These are phyloP conservation scores for Danio jaintianensis DNA, from an alignment of 2,797 vertebrate species.

Conservation along the genomic window DNA sequence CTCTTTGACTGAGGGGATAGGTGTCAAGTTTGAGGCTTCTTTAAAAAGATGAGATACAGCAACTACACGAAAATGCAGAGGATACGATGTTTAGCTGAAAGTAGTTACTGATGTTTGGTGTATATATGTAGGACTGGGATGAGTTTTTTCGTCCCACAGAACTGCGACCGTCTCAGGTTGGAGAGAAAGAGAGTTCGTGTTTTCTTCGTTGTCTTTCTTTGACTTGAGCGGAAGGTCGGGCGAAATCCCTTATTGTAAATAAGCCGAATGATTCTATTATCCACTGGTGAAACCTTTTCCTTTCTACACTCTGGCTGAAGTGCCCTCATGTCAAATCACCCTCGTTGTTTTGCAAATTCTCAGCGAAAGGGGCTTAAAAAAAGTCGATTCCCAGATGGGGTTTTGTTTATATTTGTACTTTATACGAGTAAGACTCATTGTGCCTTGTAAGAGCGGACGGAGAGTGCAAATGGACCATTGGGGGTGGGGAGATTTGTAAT, in stretches of 20 bases:
- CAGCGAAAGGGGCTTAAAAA: conserved; percentile 52
- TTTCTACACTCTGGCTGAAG: conserved; percentile 67
- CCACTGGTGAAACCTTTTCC: conserved; percentile 69
- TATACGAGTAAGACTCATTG: conserved; percentile 97
- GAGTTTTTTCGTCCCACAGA: conserved; percentile 17
- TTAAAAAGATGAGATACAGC: conserved; percentile 34
- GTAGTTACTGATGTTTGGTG: conserved; percentile 29
- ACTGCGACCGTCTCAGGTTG: conserved; percentile 49
- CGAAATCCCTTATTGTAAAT: conserved; percentile 43
- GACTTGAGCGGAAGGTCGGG: conserved; percentile 48
- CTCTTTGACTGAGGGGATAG: not conserved
- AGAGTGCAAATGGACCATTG: conserved; percentile 83
- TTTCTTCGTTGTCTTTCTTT: conserved; percentile 23
- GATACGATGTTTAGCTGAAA: conserved; percentile 28
- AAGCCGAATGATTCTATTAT: conserved; percentile 40
- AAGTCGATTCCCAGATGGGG: conserved; percentile 64
- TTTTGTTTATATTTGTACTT: conserved; percentile 92
- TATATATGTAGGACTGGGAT: conserved; percentile 39
- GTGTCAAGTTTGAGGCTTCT: conserved; percentile 12
- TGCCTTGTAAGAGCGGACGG: conserved; percentile 89
- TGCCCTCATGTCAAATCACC: conserved; percentile 68
- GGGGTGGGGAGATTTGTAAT: conserved; percentile 84
- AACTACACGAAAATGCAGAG: conserved; percentile 27
- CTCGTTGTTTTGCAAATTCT: conserved; percentile 64
- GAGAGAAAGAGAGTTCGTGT: conserved; percentile 13